These are phyloP conservation scores for Eolophus roseicapilla DNA, from an alignment of 2,113 vertebrate species.

Conservation along the genomic window DNA sequence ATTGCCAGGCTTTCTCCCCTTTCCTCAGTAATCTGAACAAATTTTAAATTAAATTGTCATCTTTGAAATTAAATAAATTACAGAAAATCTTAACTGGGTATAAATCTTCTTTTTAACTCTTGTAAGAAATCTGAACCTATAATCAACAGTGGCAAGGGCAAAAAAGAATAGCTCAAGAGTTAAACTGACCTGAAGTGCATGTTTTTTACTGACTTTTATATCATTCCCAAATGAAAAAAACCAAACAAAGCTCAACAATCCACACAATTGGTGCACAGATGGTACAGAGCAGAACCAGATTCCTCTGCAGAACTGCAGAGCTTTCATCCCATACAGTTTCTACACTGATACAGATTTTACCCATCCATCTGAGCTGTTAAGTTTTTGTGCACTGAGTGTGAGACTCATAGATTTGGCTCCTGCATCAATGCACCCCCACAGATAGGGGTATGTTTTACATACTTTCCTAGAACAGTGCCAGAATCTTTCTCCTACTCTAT, in stretches of 20 bases:
- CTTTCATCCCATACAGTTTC: constrained; percentile 46
- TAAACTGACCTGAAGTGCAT: background rate
- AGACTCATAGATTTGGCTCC: constrained; percentile 67
- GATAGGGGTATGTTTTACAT: constrained; percentile 42
- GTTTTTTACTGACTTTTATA: constrained; percentile 6
- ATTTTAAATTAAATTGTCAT: background rate
- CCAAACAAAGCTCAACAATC: constrained; percentile 51
- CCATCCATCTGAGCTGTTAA: constrained; percentile 69
- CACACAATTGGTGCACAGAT: constrained; percentile 58
- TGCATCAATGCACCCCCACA: constrained; percentile 34
- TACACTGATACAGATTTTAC: constrained; percentile 38
- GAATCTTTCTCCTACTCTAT: constrained; percentile 11
- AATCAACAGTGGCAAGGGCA: background rate
- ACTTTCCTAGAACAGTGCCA: constrained; percentile 25
- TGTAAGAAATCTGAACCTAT: background rate
- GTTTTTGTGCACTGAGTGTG: constrained; percentile 42
- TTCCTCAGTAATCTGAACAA: background rate
- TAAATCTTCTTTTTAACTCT: background rate
- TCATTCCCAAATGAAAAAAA: background rate
- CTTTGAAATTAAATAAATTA: background rate
- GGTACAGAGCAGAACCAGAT: constrained; percentile 54
- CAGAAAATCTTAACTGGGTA: background rate
- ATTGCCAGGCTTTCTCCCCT: background rate
- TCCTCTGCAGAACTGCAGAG: constrained; percentile 54
- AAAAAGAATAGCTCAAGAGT: background rate